Base-by-base conservation (phyloP, 64 coral and sea anemone genomes). In the Montipora efflorescens region DNA sequence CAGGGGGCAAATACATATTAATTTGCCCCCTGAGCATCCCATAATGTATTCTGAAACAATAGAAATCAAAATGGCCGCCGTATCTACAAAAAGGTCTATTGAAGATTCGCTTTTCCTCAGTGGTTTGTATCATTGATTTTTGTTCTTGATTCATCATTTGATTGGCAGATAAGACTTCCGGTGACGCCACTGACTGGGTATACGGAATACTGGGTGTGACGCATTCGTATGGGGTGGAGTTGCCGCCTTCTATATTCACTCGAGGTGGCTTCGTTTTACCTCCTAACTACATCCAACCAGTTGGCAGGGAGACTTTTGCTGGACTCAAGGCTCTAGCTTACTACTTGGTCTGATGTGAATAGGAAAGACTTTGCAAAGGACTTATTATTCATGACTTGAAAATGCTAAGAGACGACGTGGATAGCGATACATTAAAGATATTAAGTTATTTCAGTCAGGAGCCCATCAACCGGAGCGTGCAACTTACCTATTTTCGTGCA, bases 141-240 rank as follows among this genome's bases (percentile, higher is more conserved):
- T 78, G n/a, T 18, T 44, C 14, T 49, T 78, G 36, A 14, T 75
- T 9, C 16, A 8, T 15, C 9, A 43, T 81, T 51, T 80, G 47
- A 90, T 90, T 68, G 50, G 48, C 78, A 97, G 96, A 97, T 77
- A 78, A 84, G 23, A 97, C 93, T 51, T 92, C 96, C 7, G 96
- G 96, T 47, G 96, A 97, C 62, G 92, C 96, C 21, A 97, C 96
- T 0, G 96, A 97, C n/a, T 97, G 96, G 96, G 91, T 92, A 5
- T 94, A 91, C 47, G 96, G 89, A 15, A 78, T 95, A 1, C 78
- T 97, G 23, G 96, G 96, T 4, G 89, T 97, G 10, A 91, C 74
- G 19, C 96, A 97, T 79, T 97, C 96, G 6, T 97, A 97, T 28
- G 96, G 96, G 5, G 96, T 97, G 28, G 96, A 97, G 21, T 83